Percentiles rank a stretch among this genome's conserved stretches.
Evolutionary conservation across 2,113 vertebrate species (phyloP).

Genomic region (Acrocephalus kingi): DNA sequence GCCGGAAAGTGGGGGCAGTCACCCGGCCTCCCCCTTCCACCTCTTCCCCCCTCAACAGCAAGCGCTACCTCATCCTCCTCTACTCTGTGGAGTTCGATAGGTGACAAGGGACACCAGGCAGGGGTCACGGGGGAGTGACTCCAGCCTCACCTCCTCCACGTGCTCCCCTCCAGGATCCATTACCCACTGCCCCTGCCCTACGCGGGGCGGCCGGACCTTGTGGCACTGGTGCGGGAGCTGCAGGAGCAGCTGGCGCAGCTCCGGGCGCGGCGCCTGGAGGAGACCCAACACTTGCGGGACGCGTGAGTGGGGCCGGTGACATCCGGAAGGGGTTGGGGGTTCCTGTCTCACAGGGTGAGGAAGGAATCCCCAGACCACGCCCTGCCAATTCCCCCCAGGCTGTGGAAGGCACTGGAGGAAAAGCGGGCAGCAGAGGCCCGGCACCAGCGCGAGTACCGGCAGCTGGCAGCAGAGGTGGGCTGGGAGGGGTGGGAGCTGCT

Average conservation of each 20-base stretch:
- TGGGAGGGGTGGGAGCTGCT: not conserved
- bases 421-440: not conserved
- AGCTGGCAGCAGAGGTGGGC: not conserved
- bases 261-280: not conserved
- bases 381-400: not conserved
- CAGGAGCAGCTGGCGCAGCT: not conserved
- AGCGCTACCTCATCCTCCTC: conserved; percentile 92
- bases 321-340: not conserved
- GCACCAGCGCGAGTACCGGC: not conserved
- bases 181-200: not conserved
- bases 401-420: not conserved
- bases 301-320: not conserved
- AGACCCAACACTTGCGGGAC: not conserved
- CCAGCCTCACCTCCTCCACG: not conserved
- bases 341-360: not conserved
- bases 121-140: not conserved
- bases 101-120: not conserved
- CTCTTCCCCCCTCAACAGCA: conserved; percentile 80
- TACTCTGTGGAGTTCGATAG: conserved; percentile 97
- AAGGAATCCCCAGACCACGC: not conserved
- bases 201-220: not conserved
- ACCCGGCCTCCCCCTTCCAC: conserved; percentile 66
- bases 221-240: not conserved
- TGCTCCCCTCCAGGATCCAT: not conserved
- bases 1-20: conserved; percentile 80